These are phyloP conservation scores for Ctenicera cuprea DNA, from an alignment of 2,888 invertebrate genomes.

Conservation along the genomic window DNA sequence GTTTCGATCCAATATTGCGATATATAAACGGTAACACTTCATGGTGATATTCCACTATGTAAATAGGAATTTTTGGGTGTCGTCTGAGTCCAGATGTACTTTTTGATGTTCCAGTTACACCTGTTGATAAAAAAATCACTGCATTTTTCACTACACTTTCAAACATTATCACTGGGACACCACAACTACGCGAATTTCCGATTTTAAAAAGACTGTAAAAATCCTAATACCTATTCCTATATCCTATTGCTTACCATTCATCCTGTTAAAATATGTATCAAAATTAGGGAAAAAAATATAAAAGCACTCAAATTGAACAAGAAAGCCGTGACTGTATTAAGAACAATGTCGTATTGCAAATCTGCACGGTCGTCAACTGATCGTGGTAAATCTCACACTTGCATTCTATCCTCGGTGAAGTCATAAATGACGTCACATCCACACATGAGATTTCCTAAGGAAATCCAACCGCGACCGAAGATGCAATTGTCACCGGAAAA, in stretches of 20 bases:
- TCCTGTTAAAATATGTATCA: background rate
- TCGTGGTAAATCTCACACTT: slow-evolving; percentile 35
- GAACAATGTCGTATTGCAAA: slow-evolving; percentile 23
- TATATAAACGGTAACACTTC: slow-evolving; percentile 87
- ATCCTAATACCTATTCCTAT: no score
- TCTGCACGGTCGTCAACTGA: slow-evolving; percentile 38
- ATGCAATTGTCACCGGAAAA: background rate
- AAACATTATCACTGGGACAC: slow-evolving; percentile 1
- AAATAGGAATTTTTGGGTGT: slow-evolving; percentile 82
- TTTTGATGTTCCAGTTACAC: slow-evolving; percentile 51
- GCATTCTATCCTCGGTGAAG: slow-evolving; percentile 47
- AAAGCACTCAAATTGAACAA: background rate
- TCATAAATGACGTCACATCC: slow-evolving; percentile 50
- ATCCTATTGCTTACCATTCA: slow-evolving; percentile 28
- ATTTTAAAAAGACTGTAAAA: background rate
- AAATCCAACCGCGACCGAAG: slow-evolving; percentile 6
- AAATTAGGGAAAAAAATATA: background rate
- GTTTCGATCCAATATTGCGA: slow-evolving; percentile 86
- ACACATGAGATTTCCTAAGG: slow-evolving; percentile 43
- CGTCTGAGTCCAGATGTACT: slow-evolving; percentile 68
- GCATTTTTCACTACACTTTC: slow-evolving; percentile 38
- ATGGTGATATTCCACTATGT: slow-evolving; percentile 87
- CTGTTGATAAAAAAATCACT: slow-evolving; percentile 62
- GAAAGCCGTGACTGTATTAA: slow-evolving; percentile 1
- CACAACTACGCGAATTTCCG: background rate